These are phyloP conservation scores for Hydriomena furcata DNA, from an alignment of 2,888 invertebrate species.

Conservation along the genomic window DNA sequence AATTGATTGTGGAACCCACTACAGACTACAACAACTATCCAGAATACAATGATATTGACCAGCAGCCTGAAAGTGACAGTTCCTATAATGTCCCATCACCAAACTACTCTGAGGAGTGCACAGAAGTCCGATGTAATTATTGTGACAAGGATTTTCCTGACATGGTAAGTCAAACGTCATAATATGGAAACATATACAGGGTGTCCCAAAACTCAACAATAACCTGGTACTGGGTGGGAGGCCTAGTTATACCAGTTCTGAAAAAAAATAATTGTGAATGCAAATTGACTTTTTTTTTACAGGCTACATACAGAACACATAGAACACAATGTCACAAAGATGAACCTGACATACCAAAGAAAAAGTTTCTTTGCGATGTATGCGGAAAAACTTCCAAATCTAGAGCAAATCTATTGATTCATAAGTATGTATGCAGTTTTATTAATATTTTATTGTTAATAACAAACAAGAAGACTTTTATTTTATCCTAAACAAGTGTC, in stretches of 20 bases:
- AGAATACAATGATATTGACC: slow-evolving; percentile 31
- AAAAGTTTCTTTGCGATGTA: slow-evolving; percentile 68
- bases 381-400: slow-evolving; percentile 71
- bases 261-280: no score
- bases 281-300: slow-evolving; percentile 21
- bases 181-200: no score
- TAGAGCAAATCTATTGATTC: slow-evolving; percentile 65
- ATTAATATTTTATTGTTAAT: no score
- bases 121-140: slow-evolving; percentile 51
- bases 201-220: no score
- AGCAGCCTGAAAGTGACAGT: slow-evolving; percentile 54
- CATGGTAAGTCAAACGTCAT: slow-evolving; percentile 43
- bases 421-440: slow-evolving; percentile 60
- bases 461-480: no score
- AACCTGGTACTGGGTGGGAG: no score
- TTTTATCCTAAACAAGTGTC: no score
- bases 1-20: slow-evolving; percentile 34
- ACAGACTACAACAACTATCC: slow-evolving; percentile 37
- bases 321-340: slow-evolving; percentile 43
- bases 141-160: slow-evolving; percentile 60
- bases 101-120: slow-evolving; percentile 54
- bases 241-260: no score
- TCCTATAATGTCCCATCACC: slow-evolving; percentile 62
- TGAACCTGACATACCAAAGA: slow-evolving; percentile 33
- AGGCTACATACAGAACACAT: slow-evolving; percentile 50